Conservation (phyloP, 2,113 vertebrate species). For the Tricholaema leucomelas region DNA sequence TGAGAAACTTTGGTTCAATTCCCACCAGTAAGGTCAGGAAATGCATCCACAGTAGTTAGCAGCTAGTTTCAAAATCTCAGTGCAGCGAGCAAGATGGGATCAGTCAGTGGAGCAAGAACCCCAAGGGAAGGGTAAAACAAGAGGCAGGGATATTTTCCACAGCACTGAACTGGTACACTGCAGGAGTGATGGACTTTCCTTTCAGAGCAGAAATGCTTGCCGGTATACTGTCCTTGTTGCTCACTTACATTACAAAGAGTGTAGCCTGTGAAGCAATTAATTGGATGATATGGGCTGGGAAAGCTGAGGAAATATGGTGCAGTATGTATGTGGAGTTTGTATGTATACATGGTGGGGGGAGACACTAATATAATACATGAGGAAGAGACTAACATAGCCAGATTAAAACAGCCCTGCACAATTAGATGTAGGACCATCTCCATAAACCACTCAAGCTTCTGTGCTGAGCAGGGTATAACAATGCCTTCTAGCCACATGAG, state of each 20-base stretch:
- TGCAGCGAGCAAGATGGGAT: slow-evolving; percentile 70
- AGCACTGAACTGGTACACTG: slow-evolving; percentile 45
- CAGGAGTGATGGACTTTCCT: slow-evolving; percentile 52
- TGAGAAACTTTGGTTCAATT: slow-evolving; percentile 80
- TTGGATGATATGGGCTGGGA: slow-evolving; percentile 36
- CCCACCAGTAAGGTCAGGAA: slow-evolving; percentile 80
- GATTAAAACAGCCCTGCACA: not conserved
- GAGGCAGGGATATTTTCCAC: slow-evolving; percentile 68
- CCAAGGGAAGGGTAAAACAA: slow-evolving; percentile 73
- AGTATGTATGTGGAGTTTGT: too few relatives aligned
- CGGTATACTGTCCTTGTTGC: slow-evolving; percentile 36
- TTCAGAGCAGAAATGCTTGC: slow-evolving; percentile 44
- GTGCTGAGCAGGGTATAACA: slow-evolving; percentile 37
- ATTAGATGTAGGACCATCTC: not conserved
- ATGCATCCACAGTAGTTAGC: slow-evolving; percentile 77
- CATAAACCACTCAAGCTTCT: not conserved
- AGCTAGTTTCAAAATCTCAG: slow-evolving; percentile 77
- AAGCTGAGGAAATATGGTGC: slow-evolving; percentile 13
- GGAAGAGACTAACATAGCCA: not conserved
- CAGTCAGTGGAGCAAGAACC: slow-evolving; percentile 70
- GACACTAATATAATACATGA: rapidly evolving
- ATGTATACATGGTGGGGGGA: rapidly evolving
- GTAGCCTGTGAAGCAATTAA: slow-evolving; percentile 55
- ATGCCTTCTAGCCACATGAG: slow-evolving; percentile 28
- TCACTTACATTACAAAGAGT: slow-evolving; percentile 45